Evolutionary conservation across 2,888 invertebrate genomes (phyloP).

Genomic region (Amphipoea lucens): DNA sequence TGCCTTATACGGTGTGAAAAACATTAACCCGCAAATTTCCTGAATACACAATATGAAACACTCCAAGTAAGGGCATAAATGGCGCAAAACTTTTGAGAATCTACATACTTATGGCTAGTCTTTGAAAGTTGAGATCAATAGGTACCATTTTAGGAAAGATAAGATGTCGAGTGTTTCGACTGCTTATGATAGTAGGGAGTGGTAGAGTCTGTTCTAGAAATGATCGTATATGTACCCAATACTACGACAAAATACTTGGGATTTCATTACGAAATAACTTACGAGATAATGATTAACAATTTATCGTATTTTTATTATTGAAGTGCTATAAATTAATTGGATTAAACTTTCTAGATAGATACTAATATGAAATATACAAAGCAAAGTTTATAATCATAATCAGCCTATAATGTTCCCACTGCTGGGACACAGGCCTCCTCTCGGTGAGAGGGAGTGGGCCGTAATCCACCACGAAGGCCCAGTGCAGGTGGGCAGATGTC

Average conservation of each 20-base stretch:
- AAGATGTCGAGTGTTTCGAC: neutral
- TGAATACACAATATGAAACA: neutral
- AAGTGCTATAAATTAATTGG: neutral
- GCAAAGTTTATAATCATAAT: too few species aligned
- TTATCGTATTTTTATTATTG: neutral
- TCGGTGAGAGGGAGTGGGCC: too few species aligned
- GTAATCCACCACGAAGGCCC: too few species aligned
- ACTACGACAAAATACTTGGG: neutral
- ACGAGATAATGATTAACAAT: neutral
- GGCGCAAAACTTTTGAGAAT: conserved; percentile 8
- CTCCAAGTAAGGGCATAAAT: neutral
- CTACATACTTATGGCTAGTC: neutral
- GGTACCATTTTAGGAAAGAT: conserved; percentile 15
- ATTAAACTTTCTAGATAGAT: conserved; percentile 5
- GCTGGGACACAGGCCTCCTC: too few species aligned
- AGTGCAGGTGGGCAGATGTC: too few species aligned
- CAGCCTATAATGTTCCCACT: too few species aligned
- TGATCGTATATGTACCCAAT: too few species aligned
- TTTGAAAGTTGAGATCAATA: conserved; percentile 17
- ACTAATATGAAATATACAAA: neutral
- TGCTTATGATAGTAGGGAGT: neutral
- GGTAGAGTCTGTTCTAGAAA: neutral
- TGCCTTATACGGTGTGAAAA: neutral
- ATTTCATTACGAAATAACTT: neutral
- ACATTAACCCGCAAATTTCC: neutral